phyloP scores from a whole-genome alignment of 2,113 vertebrate species.

The Herpetotheres cachinnans region DNA sequence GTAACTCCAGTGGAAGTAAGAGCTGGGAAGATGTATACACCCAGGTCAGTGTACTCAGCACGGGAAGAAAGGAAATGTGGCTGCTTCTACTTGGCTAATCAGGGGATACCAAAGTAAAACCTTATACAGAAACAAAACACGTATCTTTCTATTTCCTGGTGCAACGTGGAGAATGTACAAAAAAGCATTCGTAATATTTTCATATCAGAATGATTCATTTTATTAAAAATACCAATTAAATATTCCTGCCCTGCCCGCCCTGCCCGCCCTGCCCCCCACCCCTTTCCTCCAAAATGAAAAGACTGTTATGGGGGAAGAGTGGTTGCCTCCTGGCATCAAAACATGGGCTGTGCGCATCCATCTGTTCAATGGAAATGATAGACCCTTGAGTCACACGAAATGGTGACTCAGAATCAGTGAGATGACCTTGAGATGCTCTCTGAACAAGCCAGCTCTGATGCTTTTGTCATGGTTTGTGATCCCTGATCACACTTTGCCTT shows the following conservation, averaged over 20 bases:
- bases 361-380: neutral
- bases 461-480: neutral
- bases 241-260: neutral
- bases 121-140: neutral
- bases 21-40: neutral
- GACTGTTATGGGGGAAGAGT: neutral
- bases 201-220: neutral
- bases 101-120: neutral
- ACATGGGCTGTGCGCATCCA: neutral
- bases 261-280: accelerated
- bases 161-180: neutral
- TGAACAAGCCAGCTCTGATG: neutral
- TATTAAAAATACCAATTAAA: neutral
- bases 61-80: neutral
- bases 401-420: neutral
- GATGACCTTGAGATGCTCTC: neutral
- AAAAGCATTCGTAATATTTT: neutral
- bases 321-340: neutral
- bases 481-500: neutral
- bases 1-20: neutral
- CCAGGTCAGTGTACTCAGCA: neutral
- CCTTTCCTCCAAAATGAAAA: neutral
- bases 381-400: neutral
- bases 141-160: neutral
- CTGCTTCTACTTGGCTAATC: neutral